Base-by-base conservation (phyloP, 1,140 invertebrate species). In the Drosophila funebris region DNA sequence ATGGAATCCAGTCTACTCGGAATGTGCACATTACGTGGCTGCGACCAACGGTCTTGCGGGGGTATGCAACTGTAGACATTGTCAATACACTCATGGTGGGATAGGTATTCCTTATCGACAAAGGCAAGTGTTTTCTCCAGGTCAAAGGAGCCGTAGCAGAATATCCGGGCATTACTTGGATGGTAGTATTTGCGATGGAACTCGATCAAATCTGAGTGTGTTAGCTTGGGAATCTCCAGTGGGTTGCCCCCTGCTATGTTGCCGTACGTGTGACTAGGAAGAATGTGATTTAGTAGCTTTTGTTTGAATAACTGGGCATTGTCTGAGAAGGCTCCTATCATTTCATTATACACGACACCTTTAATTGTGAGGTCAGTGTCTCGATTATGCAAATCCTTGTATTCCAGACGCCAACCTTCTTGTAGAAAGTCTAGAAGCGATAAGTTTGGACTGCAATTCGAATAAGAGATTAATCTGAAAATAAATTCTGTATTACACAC, bases 261-360 rank as follows among this genome's bases (percentile, higher is more conserved):
- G 0, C 95, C 94, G 91, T 99, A 99, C 0, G 97, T 97, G 74
- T 97, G 95, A 92, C 95, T 94, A 0, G 97, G 97, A 64, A 94
- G 5, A 37, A 67, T 93, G 90, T 97, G 97, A 64, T 97, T 92
- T 3, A 98, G 62, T 94, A 94, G 87, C 96, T 95, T 11, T 93
- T 27, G 44, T 6, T 48, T 93, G 87, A 97, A 97, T 36, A 97
- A 92, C 7, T 94, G 94, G 63, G 96, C 94, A 66, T 97, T 96
- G 87, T 97, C 96, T 5, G 96, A 96, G 92, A 98, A 98, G 0
- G 96, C 96, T 3, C 98, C 98, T 92, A 98, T 99, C 97, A 99
- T 99, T 93, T 99, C 97, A 93, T 99, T 99, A 83, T 97, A 98
- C 0, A 99, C 98, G 5, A 99, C 96, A 5, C 98, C 98, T 93